Evolutionary conservation across 2,888 invertebrate species (phyloP), one percentile per base, ranked within the genome.

Genomic region (Patella caerulea): DNA sequence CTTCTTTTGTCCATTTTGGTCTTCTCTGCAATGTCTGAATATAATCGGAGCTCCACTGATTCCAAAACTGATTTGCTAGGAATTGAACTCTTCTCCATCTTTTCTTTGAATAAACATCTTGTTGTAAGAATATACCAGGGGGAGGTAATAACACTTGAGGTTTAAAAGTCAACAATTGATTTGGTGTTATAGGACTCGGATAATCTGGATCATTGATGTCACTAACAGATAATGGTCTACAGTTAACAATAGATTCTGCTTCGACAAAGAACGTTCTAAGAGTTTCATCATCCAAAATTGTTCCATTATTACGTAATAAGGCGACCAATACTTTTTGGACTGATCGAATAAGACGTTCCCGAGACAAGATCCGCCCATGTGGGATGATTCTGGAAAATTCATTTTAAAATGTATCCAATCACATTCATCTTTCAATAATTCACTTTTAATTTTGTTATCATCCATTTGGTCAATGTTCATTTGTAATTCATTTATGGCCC

Each of bases 251-350:
- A 3, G 74, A 29, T 72, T 82, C 82, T n/a, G 78, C 71, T 70
- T 83, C 82, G n/a, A 78, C 79, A 65, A 83, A 53, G 7, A 83
- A 71, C 14, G 83, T 83, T 12, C 55, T 56, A 3, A 84, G 74
- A 2, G 71, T 70, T 73, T 82, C 79, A 59, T 82, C 80, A 72
- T 79, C 76, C 11, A 83, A 72, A 3, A 24, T 19, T 19, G 53
- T 69, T 15, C 59, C 59, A 19, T 15, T 2, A 34, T 71, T n/a
- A 4, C 15, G 53, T 54, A 69, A 15, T 15, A 78, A 15, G n/a
- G 59, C 45, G 15, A 14, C 19, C 55, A 77, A 45, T 29, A 77
- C 72, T n/a, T 52, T 75, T 9, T 65, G 72, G 17, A 78, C 72
- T 29, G 45, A 74, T 11, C 65, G 14, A 14, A 75, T 78, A 1